Base-by-base conservation (phyloP, 2,888 invertebrate species). In the Cylloceria caligata region DNA sequence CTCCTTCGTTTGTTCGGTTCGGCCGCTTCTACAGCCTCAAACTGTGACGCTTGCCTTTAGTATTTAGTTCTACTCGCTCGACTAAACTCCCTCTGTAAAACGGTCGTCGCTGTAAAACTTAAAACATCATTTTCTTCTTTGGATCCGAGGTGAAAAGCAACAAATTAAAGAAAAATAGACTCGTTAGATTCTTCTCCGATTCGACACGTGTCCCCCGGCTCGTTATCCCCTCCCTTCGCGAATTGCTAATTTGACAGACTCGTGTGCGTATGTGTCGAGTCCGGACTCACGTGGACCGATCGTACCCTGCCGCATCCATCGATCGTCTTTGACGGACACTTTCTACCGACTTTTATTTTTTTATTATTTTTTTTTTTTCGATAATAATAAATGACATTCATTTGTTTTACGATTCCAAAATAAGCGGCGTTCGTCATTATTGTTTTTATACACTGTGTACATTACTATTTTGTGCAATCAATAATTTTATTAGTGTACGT, bases 51-150 rank as follows among this genome's bases (percentile, higher is more conserved):
- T 78, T 71, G 71, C 67, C 67, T 91, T 91, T 91, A 91, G 90
- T 91, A 91, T 89, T 92, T 91, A 91, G 91, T 92, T 88, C 90
- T 89, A 82, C 81, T 75, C 64, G 79, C 60, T 79, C 74, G 81
- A 55, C 77, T 80, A 82, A 88, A 87, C 89, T 90, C 89, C 89
- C 86, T 83, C 89, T 89, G 84, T 84, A 86, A 85, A 89, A 81
- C 86, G 71, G 55, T 24, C 30, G 34, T n/a, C 36, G 68, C 27
- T 62, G 57, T 34, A 34, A 36, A 30, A 34, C 7, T 34, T 6
- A n/a, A 16, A 45, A 27, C 64, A 45, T 3, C n/a, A 9, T 13
- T 4, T 4, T 13, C 2, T 0, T 39, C 5, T 7, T 13, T 4
- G 9, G 2, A 30, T 36, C 39, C 39, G 42, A 39, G 19, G 21